Conservation (phyloP, 2,797 vertebrate genomes). For the Mormyrus hasselquistii region DNA sequence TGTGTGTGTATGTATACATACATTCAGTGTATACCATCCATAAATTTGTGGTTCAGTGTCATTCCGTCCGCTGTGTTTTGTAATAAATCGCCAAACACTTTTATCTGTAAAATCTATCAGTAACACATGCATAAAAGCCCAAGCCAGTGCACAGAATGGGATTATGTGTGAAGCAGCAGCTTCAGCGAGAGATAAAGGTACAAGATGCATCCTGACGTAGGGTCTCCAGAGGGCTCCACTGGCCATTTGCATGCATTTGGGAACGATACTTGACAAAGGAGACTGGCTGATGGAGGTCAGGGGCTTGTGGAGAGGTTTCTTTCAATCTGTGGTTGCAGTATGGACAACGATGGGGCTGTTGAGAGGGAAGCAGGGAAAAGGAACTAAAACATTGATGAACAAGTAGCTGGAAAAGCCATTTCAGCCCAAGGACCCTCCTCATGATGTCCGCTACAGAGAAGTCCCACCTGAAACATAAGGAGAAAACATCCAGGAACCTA, state of each 20-base stretch:
- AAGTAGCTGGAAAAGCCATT: background rate
- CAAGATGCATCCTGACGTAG: background rate
- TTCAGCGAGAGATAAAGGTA: background rate
- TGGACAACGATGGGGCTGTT: background rate
- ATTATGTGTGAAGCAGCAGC: background rate
- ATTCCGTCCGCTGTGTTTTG: background rate
- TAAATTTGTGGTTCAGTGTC: slow-evolving; percentile 1
- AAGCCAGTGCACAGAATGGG: background rate
- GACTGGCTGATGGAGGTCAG: background rate
- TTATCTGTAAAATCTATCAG: background rate
- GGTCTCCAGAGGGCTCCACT: background rate
- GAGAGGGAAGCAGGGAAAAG: background rate
- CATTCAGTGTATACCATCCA: background rate
- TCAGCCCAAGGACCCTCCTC: background rate
- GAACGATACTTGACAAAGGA: background rate
- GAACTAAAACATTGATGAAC: background rate
- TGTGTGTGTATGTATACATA: background rate
- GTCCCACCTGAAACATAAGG: background rate
- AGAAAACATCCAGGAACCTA: background rate
- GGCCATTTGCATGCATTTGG: background rate
- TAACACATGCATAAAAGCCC: background rate
- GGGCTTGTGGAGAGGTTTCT: background rate
- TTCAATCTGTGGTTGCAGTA: background rate
- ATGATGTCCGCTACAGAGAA: background rate
- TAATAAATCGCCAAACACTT: background rate